Conservation (phyloP, 2,113 vertebrate genomes). For the Mus spicilegus region DNA sequence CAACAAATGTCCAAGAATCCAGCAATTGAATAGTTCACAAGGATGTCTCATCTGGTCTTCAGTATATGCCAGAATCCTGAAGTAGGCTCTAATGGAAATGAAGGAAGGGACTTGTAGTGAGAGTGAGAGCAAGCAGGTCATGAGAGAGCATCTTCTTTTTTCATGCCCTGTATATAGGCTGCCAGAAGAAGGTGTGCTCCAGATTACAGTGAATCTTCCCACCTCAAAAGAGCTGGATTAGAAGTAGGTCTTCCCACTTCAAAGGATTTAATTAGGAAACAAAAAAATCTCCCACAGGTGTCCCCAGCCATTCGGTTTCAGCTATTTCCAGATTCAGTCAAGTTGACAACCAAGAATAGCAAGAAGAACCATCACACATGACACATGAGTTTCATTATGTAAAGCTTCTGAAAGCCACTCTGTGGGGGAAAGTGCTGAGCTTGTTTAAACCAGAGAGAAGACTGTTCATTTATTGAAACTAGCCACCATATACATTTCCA, state of each 20-base stretch:
- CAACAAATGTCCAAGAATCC: background rate
- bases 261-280: background rate
- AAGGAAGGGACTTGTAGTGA: background rate
- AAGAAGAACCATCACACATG: background rate
- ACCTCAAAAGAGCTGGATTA: background rate
- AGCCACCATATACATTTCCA: slow-evolving; percentile 12
- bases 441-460: slow-evolving; percentile 27
- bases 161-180: background rate
- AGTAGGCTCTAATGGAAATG: background rate
- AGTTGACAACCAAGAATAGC: background rate
- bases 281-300: background rate
- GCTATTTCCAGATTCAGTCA: background rate
- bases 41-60: background rate
- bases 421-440: background rate
- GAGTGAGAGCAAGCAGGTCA: background rate
- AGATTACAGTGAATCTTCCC: background rate
- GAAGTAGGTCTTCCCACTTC: background rate
- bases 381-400: background rate
- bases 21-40: background rate
- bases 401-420: background rate
- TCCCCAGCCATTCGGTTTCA: background rate
- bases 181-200: background rate
- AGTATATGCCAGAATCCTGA: background rate
- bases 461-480: slow-evolving; percentile 6
- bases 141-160: background rate